Base-by-base conservation (phyloP, 2,113 vertebrate species). In the Pseudopipra pipra region DNA sequence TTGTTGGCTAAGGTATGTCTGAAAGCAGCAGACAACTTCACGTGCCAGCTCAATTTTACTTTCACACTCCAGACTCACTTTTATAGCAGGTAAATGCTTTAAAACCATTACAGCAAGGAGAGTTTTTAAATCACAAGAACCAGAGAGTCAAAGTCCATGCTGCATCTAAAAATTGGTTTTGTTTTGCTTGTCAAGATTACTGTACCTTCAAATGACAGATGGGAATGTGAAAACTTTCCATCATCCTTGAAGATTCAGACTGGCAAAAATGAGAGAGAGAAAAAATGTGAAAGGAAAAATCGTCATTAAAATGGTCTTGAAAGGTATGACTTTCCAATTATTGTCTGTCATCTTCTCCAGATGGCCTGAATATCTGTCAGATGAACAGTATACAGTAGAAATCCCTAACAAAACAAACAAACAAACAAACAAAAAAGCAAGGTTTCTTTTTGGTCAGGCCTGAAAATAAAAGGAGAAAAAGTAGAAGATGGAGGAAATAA, bases 291-390 rank as follows among this genome's bases (percentile, higher is more conserved):
- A 94, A 89, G 62, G 80, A 96, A 93, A 93, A 95, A 66, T 90
- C 83, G 91, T 96, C 85, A 93, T 95, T 94, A 76, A 95, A 94
- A 95, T 87, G 92, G 95, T 92, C 89, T 95, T 74, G 37, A 93
- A 97, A 97, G 71, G 24, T 54, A 91, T 95, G 78, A 88, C 87
- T 97, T 97, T 80, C 94, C 97, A 97, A 94, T 97, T 85, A 94
- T 93, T 96, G 82, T 96, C 93, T 97, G 96, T 97, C 96, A 96
- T 78, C 77, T 95, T 78, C 88, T 95, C 95, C 97, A 97, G 97
- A 97, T 97, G 97, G 96, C 87, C 85, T 84, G 94, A 87, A 49
- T 96, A 67, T 94, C 92, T 96, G 87, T 97, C 79, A 92, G 74
- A 96, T 90, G 73, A 97, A 90, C 39, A 82, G 75, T 61, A 72